phyloP scores from a whole-genome alignment of 1,140 invertebrate genomes.

The Drosophila nigrodunni region DNA sequence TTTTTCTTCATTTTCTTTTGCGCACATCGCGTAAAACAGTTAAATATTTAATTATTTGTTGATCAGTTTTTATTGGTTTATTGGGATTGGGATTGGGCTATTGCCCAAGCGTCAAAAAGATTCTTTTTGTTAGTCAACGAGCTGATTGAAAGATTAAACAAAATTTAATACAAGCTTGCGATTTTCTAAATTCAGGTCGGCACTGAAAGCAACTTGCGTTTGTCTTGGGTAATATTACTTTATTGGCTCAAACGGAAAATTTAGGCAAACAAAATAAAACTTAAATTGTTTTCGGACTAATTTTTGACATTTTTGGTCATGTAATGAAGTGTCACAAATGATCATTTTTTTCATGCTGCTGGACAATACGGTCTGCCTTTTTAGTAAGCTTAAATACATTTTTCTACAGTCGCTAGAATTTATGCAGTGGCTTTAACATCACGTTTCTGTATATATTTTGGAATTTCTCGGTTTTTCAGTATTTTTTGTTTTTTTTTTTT shows the following conservation, averaged over 20 bases:
- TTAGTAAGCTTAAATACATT: too few relatives aligned
- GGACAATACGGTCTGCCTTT: too few relatives aligned
- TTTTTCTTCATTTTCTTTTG: conserved; percentile 4
- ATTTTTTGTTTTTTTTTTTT: too few relatives aligned
- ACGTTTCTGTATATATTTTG: too few relatives aligned
- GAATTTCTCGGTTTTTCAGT: too few relatives aligned
- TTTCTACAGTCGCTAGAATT: too few relatives aligned
- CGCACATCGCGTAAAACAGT: conserved; percentile 35
- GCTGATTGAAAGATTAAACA: background rate
- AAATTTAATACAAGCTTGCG: conserved; percentile 48
- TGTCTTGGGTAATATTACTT: background rate
- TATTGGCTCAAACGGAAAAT: background rate
- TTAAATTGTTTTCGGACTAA: background rate
- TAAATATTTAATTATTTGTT: conserved; percentile 12
- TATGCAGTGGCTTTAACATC: too few relatives aligned
- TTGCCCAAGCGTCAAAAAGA: background rate
- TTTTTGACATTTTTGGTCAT: too few relatives aligned
- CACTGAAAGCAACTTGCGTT: conserved; percentile 55
- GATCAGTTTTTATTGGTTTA: conserved; percentile 6
- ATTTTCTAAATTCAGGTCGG: conserved; percentile 22
- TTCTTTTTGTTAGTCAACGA: conserved; percentile 9
- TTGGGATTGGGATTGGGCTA: background rate
- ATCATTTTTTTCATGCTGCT: too few relatives aligned
- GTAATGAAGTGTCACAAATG: too few relatives aligned
- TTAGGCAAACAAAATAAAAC: conserved; percentile 19